Evolutionary conservation across 2,888 invertebrate genomes (phyloP).

Genomic region (Diogma glabrata): DNA sequence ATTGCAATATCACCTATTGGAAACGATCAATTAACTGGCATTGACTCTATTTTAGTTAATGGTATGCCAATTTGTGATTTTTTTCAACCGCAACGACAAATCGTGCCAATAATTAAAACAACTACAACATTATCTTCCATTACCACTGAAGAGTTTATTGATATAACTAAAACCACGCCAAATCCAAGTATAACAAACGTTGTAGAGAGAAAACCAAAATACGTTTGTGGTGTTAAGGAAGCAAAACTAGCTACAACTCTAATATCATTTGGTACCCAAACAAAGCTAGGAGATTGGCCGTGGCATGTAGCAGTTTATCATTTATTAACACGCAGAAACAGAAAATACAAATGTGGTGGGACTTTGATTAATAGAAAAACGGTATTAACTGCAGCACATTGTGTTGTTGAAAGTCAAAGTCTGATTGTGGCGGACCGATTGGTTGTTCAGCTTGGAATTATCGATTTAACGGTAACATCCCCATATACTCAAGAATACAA

Average conservation of each 20-base stretch:
- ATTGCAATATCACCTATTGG: neutral
- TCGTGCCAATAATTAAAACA: too few species aligned
- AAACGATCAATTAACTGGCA: neutral
- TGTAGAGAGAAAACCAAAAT: too few species aligned
- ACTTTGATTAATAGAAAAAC: conserved; percentile 29
- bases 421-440: conserved; percentile 27
- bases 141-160: too few species aligned
- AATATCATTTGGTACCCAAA: neutral
- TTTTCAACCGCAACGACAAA: too few species aligned
- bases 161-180: too few species aligned
- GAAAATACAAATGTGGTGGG: conserved; percentile 31
- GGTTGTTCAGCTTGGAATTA: conserved; percentile 31
- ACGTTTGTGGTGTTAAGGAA: neutral
- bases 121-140: too few species aligned
- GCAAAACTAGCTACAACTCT: too few species aligned
- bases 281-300: conserved; percentile 31
- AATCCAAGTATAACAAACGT: too few species aligned
- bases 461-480: conserved; percentile 31
- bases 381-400: conserved; percentile 30
- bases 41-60: neutral
- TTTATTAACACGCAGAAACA: neutral
- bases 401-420: conserved; percentile 22
- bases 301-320: conserved; percentile 34
- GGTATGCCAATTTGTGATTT: neutral
- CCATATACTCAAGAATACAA: conserved; percentile 27